Evolutionary conservation across 37 sponge, comb jelly and placozoan genomes (phyloP), one percentile per base, ranked within the genome.

Genomic region (Chondrosia reniformis): DNA sequence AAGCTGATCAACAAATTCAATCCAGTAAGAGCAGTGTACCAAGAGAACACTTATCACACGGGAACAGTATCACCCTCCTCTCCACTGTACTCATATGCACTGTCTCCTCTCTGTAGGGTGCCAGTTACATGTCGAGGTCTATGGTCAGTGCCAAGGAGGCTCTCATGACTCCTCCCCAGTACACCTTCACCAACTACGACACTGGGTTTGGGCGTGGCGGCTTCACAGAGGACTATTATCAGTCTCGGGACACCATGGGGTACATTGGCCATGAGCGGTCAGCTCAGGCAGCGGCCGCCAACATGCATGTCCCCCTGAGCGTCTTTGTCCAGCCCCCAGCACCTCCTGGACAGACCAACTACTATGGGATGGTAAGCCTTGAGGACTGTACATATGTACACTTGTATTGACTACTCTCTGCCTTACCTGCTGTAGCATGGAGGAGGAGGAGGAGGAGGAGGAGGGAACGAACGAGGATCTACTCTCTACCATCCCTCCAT

Each of bases 1-100:
- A 96, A 96, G 63, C 79, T 96, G 75, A 55, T 76, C 76, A 96
- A 91, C 80, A 83, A 80, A 55, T 78, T 83, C 54, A 92, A 96
- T 72, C 92, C 92, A 24, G 89, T 91, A 46, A 74, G 76, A 69
- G 45, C 4, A 34, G 17, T 17, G 17, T 17, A 49, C 54, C 12
- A 12, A 49, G 15, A 49, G 17, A 12, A 49, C 54, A 49, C 54
- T n/a, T 27, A 63, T 27, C 9, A 25, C 30, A 25, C 24, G n/a
- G 13, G 24, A 12, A 19, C 31, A 27, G 12, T 19, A 12, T 49
- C 17, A 49, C 54, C 12, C 54, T 12, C 54, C 12, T 17, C 12
- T 7, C 36, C 33, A 39, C 42, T 67, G 44, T 79, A 55, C 25
- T 43, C 45, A 1, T 28, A 4, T 7, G 5, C 36, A 32, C 32